Evolutionary conservation across 1,140 invertebrate species (phyloP), one percentile per base, ranked within the genome.

Genomic region (Eupristina koningsbergeri): DNA sequence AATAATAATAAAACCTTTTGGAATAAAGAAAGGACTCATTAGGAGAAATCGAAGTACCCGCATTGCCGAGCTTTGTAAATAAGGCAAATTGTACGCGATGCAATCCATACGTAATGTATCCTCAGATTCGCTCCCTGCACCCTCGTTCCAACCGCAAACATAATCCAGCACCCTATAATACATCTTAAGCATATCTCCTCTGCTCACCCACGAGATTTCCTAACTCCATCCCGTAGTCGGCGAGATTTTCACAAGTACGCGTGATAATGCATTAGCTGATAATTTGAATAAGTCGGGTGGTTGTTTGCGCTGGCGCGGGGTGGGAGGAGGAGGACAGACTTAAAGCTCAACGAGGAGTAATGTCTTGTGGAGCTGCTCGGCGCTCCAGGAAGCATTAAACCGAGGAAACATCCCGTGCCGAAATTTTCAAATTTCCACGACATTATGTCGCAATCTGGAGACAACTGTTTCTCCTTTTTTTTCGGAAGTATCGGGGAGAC

Each of bases 51-150:
- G 17, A 41, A 71, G 41, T n/a, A 41, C 8, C 67, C 26, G 36
- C 9, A 71, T n/a, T n/a, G 41, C 22, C 3, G 5, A 71, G 41
- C 39, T 71, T 71, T 9, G 31, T 71, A 41, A 41, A 36, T 71
- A 71, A 71, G 11, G 41, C 36, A 71, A 71, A 71, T 71, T 41
- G 9, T 41, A 71, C 36, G 19, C 36, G 67, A 71, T 71, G 36
- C 41, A 71, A 71, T 71, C 67, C 67, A 41, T 41, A n/a, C 36
- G 39, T 71, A 71, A 71, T 41, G 67, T 41, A 71, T 71, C 36
- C 39, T 71, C 41, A n/a, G 22, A 19, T 71, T 71, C 22, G 36
- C 39, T 0, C 67, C n/a, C 67, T 31, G 41, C 19, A n/a, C 0
- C 67, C 13, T 9, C 67, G n/a, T 71, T 41, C 36, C 9, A 36